phyloP scores from a whole-genome alignment of 2,113 vertebrate genomes.

The Pseudolaguvia tuberculata region DNA sequence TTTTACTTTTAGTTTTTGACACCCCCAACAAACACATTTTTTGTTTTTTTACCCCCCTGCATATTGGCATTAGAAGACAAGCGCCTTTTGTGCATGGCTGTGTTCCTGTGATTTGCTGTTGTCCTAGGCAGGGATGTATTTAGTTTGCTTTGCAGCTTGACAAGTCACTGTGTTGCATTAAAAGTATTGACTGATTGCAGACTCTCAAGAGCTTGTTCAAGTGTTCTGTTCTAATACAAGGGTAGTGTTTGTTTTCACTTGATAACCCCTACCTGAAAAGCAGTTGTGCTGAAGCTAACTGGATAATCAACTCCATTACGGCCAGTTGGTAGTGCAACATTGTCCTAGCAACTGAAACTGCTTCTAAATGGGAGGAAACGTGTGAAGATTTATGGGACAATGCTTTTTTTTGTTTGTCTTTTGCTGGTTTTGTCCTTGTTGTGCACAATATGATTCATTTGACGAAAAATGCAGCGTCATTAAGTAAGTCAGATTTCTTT shows the following conservation, averaged over 20 bases:
- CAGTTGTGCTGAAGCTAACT: slow-evolving; percentile 67
- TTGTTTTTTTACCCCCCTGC: slow-evolving; percentile 6
- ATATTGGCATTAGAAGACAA: slow-evolving; percentile 22
- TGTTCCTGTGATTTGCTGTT: slow-evolving; percentile 52
- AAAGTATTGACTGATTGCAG: slow-evolving; percentile 62
- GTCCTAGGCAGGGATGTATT: slow-evolving; percentile 61
- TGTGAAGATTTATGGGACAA: slow-evolving; percentile 2
- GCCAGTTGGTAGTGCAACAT: slow-evolving; percentile 54
- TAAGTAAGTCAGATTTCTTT: background rate
- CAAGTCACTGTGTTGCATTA: slow-evolving; percentile 64
- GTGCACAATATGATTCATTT: background rate
- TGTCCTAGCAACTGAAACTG: slow-evolving; percentile 36
- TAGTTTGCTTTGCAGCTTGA: slow-evolving; percentile 60
- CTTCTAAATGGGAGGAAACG: background rate
- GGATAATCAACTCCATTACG: slow-evolving; percentile 67
- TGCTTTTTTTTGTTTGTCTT: background rate
- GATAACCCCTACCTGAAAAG: slow-evolving; percentile 68
- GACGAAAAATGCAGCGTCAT: background rate
- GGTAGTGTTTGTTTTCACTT: slow-evolving; percentile 62
- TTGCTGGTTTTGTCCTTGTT: slow-evolving; percentile 2
- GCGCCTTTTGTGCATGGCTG: slow-evolving; percentile 52
- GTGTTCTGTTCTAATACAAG: slow-evolving; percentile 54
- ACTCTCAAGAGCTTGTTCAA: slow-evolving; percentile 65
- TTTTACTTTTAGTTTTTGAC: background rate
- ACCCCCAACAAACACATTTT: background rate